Conservation (phyloP, 1,140 invertebrate genomes). For the Anthonomus grandis region DNA sequence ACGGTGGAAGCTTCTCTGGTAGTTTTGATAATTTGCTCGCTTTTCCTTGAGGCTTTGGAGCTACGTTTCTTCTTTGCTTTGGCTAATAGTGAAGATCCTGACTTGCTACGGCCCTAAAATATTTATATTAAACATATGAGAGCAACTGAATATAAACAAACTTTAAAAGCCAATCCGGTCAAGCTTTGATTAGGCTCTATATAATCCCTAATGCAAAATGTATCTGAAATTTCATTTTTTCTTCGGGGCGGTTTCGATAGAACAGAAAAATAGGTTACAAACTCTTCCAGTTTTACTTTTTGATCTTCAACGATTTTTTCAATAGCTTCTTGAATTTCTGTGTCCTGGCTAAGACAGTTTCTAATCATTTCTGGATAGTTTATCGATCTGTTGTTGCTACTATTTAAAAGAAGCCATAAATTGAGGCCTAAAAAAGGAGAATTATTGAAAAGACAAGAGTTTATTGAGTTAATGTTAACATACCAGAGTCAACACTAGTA, state of each 20-base stretch:
- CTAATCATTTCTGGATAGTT: constrained; percentile 8
- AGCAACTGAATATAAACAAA: too few relatives aligned
- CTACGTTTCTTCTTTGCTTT: not conserved
- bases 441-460: too few relatives aligned
- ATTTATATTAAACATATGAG: too few relatives aligned
- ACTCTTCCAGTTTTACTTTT: not conserved
- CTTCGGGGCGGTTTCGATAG: not conserved
- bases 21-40: too few relatives aligned
- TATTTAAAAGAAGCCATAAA: constrained; percentile 8
- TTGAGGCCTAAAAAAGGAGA: constrained; percentile 4
- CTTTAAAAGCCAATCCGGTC: too few relatives aligned
- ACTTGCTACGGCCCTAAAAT: constrained; percentile 4
- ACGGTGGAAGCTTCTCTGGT: too few relatives aligned
- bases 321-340: not conserved
- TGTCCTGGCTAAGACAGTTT: not conserved
- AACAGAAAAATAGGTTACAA: constrained; percentile 9
- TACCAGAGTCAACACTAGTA: too few relatives aligned
- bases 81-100: constrained; percentile 6
- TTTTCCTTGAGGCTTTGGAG: constrained; percentile 11
- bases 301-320: too few relatives aligned
- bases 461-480: too few relatives aligned
- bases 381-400: not conserved
- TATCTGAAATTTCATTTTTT: not conserved
- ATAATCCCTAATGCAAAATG: not conserved
- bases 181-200: too few relatives aligned